These are phyloP conservation scores for Sclerodermus sp. DNA, from an alignment of 2,888 invertebrate genomes.

Conservation along the genomic window DNA sequence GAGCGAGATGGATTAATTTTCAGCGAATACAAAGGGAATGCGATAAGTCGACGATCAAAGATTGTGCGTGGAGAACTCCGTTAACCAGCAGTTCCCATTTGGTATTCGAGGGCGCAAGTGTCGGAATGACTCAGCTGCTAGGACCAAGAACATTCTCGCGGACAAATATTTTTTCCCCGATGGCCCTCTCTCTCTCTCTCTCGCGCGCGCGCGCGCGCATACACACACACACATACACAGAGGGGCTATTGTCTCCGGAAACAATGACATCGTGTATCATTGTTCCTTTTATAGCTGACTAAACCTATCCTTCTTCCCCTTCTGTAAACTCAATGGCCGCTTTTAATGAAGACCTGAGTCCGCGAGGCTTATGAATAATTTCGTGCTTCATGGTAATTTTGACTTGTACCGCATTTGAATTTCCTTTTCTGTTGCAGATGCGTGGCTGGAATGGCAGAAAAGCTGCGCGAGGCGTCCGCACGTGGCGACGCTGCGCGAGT, in stretches of 20 bases:
- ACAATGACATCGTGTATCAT: constrained; percentile 43
- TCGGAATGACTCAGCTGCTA: no score
- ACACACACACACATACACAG: constrained; percentile 10
- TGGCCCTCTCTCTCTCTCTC: no score
- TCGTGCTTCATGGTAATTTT: not conserved
- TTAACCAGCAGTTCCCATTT: no score
- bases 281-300: constrained; percentile 30
- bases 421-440: constrained; percentile 34
- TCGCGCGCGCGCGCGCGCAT: no score
- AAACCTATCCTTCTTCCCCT: constrained; percentile 4
- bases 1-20: no score
- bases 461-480: constrained; percentile 58
- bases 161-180: constrained; percentile 6
- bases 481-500: constrained; percentile 56
- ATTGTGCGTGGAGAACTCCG: no score
- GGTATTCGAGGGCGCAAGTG: no score
- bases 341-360: constrained; percentile 22
- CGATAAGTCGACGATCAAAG: no score
- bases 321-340: not conserved
- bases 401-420: not conserved
- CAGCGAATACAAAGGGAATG: no score
- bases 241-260: constrained; percentile 35
- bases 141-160: no score
- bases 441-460: constrained; percentile 55
- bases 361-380: not conserved